Percentiles rank a stretch among this genome's conserved stretches.
Conservation (phyloP, 2,888 invertebrate species). For the Tachina fera region DNA sequence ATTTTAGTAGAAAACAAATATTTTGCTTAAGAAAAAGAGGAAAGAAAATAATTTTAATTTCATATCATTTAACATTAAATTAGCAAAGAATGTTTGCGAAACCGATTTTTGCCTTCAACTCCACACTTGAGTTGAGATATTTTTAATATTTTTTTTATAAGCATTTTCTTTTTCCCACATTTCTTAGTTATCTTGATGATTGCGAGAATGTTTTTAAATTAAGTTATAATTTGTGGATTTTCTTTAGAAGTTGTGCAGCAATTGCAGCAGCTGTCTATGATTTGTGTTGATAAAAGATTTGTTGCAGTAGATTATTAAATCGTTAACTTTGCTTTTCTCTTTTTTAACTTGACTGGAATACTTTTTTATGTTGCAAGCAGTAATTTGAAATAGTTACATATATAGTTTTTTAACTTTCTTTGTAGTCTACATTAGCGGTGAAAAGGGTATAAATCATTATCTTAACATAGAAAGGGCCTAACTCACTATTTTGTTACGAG, state of each 20-base stretch:
- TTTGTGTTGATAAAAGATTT: slow-evolving; percentile 63
- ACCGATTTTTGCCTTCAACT: neutral
- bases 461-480: too few relatives aligned
- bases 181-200: neutral
- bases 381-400: slow-evolving; percentile 37
- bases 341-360: neutral
- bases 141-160: neutral
- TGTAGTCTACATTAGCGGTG: too few relatives aligned
- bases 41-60: neutral
- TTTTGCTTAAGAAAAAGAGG: neutral
- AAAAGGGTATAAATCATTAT: too few relatives aligned
- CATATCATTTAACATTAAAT: slow-evolving; percentile 11
- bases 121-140: neutral
- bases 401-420: slow-evolving; percentile 5
- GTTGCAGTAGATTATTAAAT: slow-evolving; percentile 55
- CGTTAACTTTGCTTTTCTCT: slow-evolving; percentile 34
- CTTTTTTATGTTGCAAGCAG: slow-evolving; percentile 3
- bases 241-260: slow-evolving; percentile 41
- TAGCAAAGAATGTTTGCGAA: neutral
- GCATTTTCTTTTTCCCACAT: neutral
- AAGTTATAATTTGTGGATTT: slow-evolving; percentile 59
- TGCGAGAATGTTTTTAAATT: slow-evolving; percentile 32
- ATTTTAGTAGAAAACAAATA: too few relatives aligned
- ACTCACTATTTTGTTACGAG: too few relatives aligned
- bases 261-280: slow-evolving; percentile 61